These are phyloP conservation scores for Eulemur albifrons DNA, from an alignment of 2,797 vertebrate genomes.

Conservation along the genomic window DNA sequence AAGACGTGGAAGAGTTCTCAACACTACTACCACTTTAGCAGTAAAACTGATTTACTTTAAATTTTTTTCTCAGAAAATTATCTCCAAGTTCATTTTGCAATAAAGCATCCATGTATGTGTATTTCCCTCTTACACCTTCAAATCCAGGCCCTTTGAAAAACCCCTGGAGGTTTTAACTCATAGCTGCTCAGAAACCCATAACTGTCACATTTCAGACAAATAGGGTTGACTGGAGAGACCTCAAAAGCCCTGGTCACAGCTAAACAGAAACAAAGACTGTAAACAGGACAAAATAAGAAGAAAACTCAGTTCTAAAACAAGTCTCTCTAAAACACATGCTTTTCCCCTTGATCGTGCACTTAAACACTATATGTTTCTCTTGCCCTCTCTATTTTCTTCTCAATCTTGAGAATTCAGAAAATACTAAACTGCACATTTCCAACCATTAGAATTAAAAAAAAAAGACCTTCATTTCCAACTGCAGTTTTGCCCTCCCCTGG, in stretches of 20 bases:
- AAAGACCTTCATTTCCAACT: neutral
- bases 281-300: constrained; percentile 26
- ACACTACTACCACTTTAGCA: constrained; percentile 2
- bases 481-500: neutral
- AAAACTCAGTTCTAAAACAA: constrained; percentile 13
- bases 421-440: neutral
- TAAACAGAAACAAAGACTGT: constrained; percentile 47
- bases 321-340: constrained; percentile 46
- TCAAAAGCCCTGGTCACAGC: neutral
- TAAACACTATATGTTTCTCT: neutral
- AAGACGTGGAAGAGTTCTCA: neutral
- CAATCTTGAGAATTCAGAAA: constrained; percentile 29
- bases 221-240: neutral
- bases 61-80: constrained; percentile 2
- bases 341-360: neutral
- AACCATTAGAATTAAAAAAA: constrained; percentile 14
- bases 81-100: constrained; percentile 32
- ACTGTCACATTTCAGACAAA: constrained; percentile 57
- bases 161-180: neutral
- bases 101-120: neutral
- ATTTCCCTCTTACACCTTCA: constrained; percentile 12
- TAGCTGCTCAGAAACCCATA: neutral
- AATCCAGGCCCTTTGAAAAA: constrained; percentile 19
- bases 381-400: neutral
- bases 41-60: neutral